Evolutionary conservation across 2,888 invertebrate species (phyloP).

Genomic region (Oeneis ivallda): DNA sequence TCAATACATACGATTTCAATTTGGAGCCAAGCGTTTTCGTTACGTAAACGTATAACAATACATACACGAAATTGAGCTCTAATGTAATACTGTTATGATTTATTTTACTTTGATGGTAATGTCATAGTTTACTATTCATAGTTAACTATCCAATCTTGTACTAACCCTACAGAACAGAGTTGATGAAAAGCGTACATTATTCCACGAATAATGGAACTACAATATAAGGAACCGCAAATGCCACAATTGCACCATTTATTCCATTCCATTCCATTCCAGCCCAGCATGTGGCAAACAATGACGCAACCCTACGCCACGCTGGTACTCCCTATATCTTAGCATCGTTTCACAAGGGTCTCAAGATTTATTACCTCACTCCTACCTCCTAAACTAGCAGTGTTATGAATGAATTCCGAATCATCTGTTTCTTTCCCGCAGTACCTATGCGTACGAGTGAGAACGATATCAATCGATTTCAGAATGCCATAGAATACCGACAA

Average conservation of each 20-base stretch:
- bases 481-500: conserved; percentile 34
- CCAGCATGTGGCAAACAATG: conserved; percentile 53
- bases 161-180: too few species aligned
- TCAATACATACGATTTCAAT: too few species aligned
- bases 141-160: too few species aligned
- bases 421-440: conserved; percentile 37
- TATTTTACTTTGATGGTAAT: too few species aligned
- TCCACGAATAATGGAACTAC: conserved; percentile 1
- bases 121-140: too few species aligned
- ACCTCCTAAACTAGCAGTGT: conserved; percentile 36
- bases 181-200: background rate
- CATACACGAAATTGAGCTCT: too few species aligned
- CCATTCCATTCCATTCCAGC: background rate
- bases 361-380: conserved; percentile 61
- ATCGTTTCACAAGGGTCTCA: conserved; percentile 46
- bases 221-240: conserved; percentile 1
- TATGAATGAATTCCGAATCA: conserved; percentile 35
- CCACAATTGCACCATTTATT: conserved; percentile 12
- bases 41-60: too few species aligned
- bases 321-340: conserved; percentile 40
- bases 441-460: conserved; percentile 40
- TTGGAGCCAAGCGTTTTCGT: too few species aligned
- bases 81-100: too few species aligned
- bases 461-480: conserved; percentile 41
- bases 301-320: conserved; percentile 14